Percentiles rank a stretch among this genome's conserved stretches.
phyloP scores from a whole-genome alignment of 2,797 vertebrate genomes.

The Podarcis siculus region DNA sequence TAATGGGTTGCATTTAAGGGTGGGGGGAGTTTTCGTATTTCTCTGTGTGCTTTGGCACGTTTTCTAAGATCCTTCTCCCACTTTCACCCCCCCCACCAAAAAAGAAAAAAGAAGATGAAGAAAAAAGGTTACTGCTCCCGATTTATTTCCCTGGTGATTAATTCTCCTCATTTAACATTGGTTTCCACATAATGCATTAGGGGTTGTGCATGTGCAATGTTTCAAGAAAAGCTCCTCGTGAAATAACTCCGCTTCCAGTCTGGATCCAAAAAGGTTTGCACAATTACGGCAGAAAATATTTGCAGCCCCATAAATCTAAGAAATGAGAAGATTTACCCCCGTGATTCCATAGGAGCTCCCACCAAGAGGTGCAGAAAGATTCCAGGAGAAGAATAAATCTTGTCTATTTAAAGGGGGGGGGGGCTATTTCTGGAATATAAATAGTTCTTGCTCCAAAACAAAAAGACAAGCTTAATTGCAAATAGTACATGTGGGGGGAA shows the following conservation, averaged over 20 bases:
- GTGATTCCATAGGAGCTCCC: neutral
- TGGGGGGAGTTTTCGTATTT: neutral
- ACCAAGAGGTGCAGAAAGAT: neutral
- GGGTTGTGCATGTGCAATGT: neutral
- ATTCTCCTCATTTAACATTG: neutral
- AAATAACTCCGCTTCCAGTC: neutral
- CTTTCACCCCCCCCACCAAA: neutral
- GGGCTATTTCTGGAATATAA: too few relatives aligned
- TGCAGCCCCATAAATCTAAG: constrained; percentile 4
- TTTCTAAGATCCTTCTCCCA: neutral
- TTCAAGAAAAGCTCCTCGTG: neutral
- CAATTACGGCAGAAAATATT: neutral
- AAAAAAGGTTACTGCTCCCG: too few relatives aligned
- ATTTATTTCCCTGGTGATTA: neutral
- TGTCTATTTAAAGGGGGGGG: neutral
- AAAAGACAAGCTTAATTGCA: neutral
- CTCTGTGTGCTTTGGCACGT: neutral
- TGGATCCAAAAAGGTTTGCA: neutral
- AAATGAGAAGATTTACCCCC: neutral
- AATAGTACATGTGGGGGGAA: too few relatives aligned
- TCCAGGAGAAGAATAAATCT: neutral
- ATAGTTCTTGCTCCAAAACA: neutral
- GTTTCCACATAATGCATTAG: neutral
- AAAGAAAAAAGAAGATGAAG: too few relatives aligned
- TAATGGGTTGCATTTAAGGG: neutral